These are phyloP conservation scores for Scaptomyza hsui DNA, from an alignment of 1,140 invertebrate genomes.

Conservation along the genomic window DNA sequence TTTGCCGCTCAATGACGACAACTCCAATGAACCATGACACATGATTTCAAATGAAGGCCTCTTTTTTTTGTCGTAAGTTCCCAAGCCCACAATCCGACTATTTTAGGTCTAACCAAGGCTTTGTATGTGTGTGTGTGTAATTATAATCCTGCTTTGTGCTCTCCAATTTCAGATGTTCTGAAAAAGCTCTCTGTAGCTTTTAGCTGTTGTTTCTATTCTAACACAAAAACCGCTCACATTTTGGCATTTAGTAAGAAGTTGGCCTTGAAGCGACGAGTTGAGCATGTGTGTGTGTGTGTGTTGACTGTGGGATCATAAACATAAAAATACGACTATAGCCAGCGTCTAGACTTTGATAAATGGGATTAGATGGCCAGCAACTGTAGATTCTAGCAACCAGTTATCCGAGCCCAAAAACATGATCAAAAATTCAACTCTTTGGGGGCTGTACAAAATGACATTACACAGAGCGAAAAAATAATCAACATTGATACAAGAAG, in stretches of 20 bases:
- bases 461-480: too few relatives aligned
- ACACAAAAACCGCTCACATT: conserved; percentile 53
- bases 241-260: conserved; percentile 82
- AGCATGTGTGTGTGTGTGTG: conserved; percentile 30
- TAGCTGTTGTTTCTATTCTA: conserved; percentile 50
- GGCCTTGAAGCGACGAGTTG: conserved; percentile 72
- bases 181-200: conserved; percentile 1
- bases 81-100: background rate
- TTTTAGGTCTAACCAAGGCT: conserved; percentile 1
- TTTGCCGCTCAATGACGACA: conserved; percentile 30
- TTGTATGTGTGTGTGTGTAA: conserved; percentile 32
- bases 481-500: too few relatives aligned
- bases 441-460: too few relatives aligned
- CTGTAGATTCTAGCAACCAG: conserved; percentile 34
- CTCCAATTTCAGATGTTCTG: background rate
- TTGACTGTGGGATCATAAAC: conserved; percentile 31
- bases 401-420: conserved; percentile 6
- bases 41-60: conserved; percentile 1
- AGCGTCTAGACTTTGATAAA: conserved; percentile 56
- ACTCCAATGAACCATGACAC: conserved; percentile 43
- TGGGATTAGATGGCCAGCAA: conserved; percentile 41
- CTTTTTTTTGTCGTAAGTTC: background rate
- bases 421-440: background rate
- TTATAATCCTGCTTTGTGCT: conserved; percentile 48
- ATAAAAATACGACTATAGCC: conserved; percentile 21